A percentile compares a stretch with the other conserved stretches of the same genome.
Conservation (phyloP, 1,140 invertebrate genomes). For the Cardiocondyla obscurior region DNA sequence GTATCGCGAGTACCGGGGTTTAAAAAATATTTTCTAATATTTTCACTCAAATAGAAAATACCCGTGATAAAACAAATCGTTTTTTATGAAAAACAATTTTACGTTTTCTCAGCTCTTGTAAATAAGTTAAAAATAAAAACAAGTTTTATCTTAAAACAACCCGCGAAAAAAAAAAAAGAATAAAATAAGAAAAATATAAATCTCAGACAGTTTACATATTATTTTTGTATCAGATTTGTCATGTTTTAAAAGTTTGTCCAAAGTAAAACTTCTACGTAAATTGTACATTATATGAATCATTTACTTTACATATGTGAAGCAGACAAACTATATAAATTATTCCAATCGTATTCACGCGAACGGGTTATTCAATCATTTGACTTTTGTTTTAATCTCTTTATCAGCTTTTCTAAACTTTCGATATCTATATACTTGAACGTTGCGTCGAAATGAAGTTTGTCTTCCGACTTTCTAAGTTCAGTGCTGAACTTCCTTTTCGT, state of each 20-base stretch:
- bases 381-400: constrained; percentile 1
- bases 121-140: neutral
- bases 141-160: neutral
- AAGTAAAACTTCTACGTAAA: neutral
- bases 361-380: neutral
- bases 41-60: constrained; percentile 1
- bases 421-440: constrained; percentile 8
- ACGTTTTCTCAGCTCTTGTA: neutral
- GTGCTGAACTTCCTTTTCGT: constrained; percentile 30
- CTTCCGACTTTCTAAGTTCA: constrained; percentile 7
- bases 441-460: constrained; percentile 36
- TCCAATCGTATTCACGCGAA: neutral
- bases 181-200: neutral
- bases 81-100: constrained; percentile 5
- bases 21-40: constrained; percentile 21
- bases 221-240: neutral
- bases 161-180: neutral
- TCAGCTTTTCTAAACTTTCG: neutral
- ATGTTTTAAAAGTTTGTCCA: neutral
- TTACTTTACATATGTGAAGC: neutral
- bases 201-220: neutral
- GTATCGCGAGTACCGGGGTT: neutral
- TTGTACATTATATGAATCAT: neutral
- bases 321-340: neutral
- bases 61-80: neutral